phyloP scores from a whole-genome alignment of 2,797 vertebrate species.

The Leptodactylus fallax region DNA sequence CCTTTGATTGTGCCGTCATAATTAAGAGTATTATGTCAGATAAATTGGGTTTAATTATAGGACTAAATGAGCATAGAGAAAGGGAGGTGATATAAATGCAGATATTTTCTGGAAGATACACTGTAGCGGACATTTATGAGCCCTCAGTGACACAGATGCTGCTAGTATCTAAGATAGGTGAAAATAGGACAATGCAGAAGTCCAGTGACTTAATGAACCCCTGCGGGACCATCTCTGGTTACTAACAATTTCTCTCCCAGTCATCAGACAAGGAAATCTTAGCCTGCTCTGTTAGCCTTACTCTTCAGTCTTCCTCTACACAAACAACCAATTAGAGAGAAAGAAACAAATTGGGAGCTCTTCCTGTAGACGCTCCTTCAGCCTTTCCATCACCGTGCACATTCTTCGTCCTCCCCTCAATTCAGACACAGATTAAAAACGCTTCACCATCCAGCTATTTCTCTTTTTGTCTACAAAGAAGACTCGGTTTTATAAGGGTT shows the following conservation, averaged over 20 bases:
- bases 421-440: conserved; percentile 54
- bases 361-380: conserved; percentile 72
- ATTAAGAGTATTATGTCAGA: conserved; percentile 44
- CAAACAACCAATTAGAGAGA: conserved; percentile 77
- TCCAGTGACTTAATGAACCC: conserved; percentile 82
- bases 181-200: conserved; percentile 75
- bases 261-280: conserved; percentile 73
- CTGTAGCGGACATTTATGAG: background rate
- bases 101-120: background rate
- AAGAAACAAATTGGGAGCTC: conserved; percentile 71
- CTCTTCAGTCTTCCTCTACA: conserved; percentile 73
- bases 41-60: conserved; percentile 51
- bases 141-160: conserved; percentile 27
- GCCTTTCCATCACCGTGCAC: conserved; percentile 66
- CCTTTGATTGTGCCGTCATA: conserved; percentile 16
- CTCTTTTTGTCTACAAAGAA: background rate
- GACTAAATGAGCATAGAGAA: conserved; percentile 42
- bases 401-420: conserved; percentile 45
- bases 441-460: conserved; percentile 49
- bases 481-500: background rate
- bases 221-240: conserved; percentile 76
- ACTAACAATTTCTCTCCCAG: conserved; percentile 76
- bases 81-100: background rate
- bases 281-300: conserved; percentile 73
- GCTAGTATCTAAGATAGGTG: conserved; percentile 74